These are phyloP conservation scores for Alitta virens DNA, from an alignment of 2,888 invertebrate genomes.

Conservation along the genomic window DNA sequence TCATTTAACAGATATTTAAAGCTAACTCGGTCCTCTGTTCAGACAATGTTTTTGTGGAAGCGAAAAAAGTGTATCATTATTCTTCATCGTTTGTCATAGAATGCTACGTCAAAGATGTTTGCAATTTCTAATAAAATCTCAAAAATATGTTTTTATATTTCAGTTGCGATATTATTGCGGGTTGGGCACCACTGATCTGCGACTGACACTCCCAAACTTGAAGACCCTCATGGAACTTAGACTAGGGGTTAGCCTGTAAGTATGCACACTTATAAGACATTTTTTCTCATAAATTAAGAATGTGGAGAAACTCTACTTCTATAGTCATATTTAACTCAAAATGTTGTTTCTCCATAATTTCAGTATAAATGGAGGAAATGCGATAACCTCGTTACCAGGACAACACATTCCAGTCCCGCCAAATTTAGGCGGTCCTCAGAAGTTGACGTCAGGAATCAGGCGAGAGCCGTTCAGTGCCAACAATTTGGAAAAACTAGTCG, in stretches of 20 bases:
- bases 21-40: too few species aligned
- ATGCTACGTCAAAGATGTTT: too few species aligned
- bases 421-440: slow-evolving; percentile 14
- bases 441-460: slow-evolving; percentile 8
- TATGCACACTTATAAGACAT: slow-evolving; percentile 10
- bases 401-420: slow-evolving; percentile 14
- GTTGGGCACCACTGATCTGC: slow-evolving; percentile 71
- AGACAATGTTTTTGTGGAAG: too few species aligned
- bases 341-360: slow-evolving; percentile 1
- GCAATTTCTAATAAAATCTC: too few species aligned
- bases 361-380: slow-evolving; percentile 5
- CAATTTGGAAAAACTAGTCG: neutral
- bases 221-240: slow-evolving; percentile 62
- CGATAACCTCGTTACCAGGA: slow-evolving; percentile 3
- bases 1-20: too few species aligned
- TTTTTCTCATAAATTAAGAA: too few species aligned
- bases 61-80: too few species aligned
- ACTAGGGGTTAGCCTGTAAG: slow-evolving; percentile 50
- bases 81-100: too few species aligned
- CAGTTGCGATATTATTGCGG: slow-evolving; percentile 73
- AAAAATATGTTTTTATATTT: too few species aligned
- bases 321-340: too few species aligned
- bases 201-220: slow-evolving; percentile 76
- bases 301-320: too few species aligned
- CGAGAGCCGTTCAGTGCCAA: slow-evolving; percentile 4